Evolutionary conservation across 2,797 vertebrate species (phyloP).

Genomic region (Sebastes vulpes): DNA sequence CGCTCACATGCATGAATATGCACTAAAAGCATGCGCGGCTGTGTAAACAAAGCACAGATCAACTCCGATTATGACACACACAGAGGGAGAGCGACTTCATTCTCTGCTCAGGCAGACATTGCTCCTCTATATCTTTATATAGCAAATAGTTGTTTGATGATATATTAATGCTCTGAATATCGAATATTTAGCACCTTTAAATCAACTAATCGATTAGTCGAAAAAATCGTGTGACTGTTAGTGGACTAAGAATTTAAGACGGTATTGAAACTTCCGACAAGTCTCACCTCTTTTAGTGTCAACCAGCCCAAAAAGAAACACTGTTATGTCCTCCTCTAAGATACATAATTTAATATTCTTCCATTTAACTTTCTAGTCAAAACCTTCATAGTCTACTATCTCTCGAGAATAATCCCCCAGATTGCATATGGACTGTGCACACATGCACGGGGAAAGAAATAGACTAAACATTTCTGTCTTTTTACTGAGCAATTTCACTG

Average conservation of each 20-base stretch:
- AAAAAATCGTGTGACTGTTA: too few species aligned
- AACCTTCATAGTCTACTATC: neutral
- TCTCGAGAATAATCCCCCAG: neutral
- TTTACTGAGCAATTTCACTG: neutral
- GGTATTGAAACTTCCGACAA: neutral
- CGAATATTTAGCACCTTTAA: too few species aligned
- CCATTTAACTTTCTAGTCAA: slow-evolving; percentile 20
- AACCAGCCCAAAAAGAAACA: slow-evolving; percentile 1
- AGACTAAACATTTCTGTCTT: neutral
- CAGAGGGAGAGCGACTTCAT: too few species aligned
- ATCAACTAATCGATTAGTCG: too few species aligned
- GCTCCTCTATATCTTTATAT: too few species aligned
- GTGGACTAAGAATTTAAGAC: neutral
- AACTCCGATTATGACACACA: too few species aligned
- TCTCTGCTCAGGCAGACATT: too few species aligned
- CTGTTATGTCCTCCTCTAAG: neutral
- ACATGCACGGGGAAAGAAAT: neutral
- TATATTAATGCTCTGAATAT: too few species aligned
- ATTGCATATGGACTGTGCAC: neutral
- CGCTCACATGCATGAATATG: too few species aligned
- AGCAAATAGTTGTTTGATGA: too few species aligned
- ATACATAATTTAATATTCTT: slow-evolving; percentile 44
- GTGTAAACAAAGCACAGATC: too few species aligned
- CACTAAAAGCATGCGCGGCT: too few species aligned
- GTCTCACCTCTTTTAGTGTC: neutral